A percentile compares a stretch with the other conserved stretches of the same genome.
Evolutionary conservation across 2,888 invertebrate species (phyloP).

Genomic region (Beris chalybata): DNA sequence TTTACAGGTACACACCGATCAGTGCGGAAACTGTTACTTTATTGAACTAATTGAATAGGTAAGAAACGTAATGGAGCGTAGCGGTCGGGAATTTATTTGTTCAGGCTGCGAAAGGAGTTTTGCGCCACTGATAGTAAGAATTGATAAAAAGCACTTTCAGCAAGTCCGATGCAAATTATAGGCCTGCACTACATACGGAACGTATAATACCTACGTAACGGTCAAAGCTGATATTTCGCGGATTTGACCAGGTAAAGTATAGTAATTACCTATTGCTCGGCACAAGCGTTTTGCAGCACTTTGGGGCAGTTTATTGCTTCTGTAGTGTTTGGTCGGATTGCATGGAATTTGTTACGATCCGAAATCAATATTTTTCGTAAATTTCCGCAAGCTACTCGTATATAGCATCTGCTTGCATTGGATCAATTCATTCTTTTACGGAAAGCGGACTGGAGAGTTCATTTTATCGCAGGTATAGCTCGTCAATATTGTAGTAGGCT

Average conservation of each 20-base stretch:
- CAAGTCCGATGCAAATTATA: no score
- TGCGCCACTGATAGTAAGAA: no score
- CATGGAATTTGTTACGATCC: neutral
- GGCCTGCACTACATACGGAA: neutral
- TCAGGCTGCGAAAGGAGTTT: neutral
- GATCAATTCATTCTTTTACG: no score
- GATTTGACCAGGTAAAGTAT: constrained; percentile 9
- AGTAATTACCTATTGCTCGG: constrained; percentile 8
- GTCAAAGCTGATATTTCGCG: neutral
- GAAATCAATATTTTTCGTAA: neutral
- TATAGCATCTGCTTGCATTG: no score
- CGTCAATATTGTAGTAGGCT: no score
- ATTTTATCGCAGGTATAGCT: no score
- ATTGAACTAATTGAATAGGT: constrained; percentile 31
- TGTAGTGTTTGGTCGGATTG: no score
- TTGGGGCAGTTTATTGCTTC: constrained; percentile 1
- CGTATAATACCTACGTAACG: neutral
- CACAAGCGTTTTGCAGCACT: neutral
- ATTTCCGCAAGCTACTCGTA: neutral
- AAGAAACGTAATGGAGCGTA: constrained; percentile 29
- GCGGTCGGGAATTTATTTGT: constrained; percentile 24
- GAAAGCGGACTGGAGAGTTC: no score
- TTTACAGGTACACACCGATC: constrained; percentile 6
- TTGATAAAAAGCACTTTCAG: no score
- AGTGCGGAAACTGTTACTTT: constrained; percentile 31